These are phyloP conservation scores for Sinodicranocentrus sp. DNA, from an alignment of 2,888 invertebrate species.

Conservation along the genomic window DNA sequence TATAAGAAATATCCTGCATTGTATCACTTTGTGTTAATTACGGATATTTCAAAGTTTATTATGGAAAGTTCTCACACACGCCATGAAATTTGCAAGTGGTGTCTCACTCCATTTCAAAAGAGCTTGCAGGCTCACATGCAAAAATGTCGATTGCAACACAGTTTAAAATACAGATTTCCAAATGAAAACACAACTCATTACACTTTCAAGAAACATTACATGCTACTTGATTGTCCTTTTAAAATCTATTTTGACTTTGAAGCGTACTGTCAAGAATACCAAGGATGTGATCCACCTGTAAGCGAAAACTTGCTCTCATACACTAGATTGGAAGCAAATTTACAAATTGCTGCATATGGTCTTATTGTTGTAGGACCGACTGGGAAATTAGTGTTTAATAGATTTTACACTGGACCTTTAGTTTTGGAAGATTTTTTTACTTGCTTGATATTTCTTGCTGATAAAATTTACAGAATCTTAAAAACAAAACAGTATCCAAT, in stretches of 20 bases:
- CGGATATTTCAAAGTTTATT: background rate
- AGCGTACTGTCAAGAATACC: background rate
- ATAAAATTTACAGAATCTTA: background rate
- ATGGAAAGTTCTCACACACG: background rate
- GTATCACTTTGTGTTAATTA: conserved; percentile 1
- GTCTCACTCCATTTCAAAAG: background rate
- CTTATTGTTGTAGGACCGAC: background rate
- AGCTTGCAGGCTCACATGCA: background rate
- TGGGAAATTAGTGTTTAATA: background rate
- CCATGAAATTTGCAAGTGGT: background rate
- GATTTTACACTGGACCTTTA: background rate
- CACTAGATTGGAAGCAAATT: background rate
- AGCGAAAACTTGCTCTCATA: background rate
- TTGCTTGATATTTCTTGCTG: background rate
- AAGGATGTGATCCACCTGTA: background rate
- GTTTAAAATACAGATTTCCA: background rate
- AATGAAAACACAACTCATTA: background rate
- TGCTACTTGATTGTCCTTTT: background rate
- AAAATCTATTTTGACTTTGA: conserved; percentile 9
- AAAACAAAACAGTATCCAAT: background rate
- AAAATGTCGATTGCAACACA: background rate
- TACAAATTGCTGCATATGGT: background rate
- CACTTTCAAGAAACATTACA: background rate
- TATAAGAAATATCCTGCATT: no score
- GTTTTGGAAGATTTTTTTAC: background rate